Evolutionary conservation across 2,113 vertebrate genomes (phyloP).

Genomic region (Pogona vitticeps): DNA sequence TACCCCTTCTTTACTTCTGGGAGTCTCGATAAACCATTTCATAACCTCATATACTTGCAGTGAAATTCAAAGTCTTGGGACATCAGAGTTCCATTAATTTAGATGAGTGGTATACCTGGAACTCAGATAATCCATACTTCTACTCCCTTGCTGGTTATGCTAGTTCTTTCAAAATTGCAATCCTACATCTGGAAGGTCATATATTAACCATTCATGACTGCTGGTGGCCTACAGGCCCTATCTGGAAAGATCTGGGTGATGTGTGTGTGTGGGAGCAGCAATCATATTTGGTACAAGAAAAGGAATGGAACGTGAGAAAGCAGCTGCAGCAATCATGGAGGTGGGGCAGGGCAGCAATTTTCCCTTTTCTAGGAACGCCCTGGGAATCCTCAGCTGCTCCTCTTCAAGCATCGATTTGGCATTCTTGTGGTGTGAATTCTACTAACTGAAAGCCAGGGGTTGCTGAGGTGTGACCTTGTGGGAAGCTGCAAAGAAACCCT

Average conservation of each 20-base stretch:
- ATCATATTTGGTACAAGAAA: not conserved
- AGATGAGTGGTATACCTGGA: too few relatives aligned
- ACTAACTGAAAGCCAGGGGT: not conserved
- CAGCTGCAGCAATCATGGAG: fast-evolving
- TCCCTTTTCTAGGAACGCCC: not conserved
- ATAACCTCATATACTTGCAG: not conserved
- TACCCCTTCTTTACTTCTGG: not conserved
- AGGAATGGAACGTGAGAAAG: slow-evolving; percentile 6
- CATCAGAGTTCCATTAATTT: not conserved
- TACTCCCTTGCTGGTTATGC: too few relatives aligned
- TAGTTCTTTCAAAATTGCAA: too few relatives aligned
- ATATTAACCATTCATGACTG: not conserved
- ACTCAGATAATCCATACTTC: too few relatives aligned
- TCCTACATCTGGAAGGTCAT: too few relatives aligned
- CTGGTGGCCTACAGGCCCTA: not conserved
- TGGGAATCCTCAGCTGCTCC: not conserved
- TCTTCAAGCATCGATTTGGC: fast-evolving
- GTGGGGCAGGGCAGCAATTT: too few relatives aligned
- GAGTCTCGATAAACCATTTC: not conserved
- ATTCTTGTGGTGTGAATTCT: not conserved
- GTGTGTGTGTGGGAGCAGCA: not conserved
- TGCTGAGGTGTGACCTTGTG: not conserved
- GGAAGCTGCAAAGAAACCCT: not conserved
- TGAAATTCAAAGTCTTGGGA: not conserved
- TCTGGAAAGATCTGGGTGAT: too few relatives aligned